Evolutionary conservation across 2,888 invertebrate species (phyloP).

Genomic region (Nasonia oneida): DNA sequence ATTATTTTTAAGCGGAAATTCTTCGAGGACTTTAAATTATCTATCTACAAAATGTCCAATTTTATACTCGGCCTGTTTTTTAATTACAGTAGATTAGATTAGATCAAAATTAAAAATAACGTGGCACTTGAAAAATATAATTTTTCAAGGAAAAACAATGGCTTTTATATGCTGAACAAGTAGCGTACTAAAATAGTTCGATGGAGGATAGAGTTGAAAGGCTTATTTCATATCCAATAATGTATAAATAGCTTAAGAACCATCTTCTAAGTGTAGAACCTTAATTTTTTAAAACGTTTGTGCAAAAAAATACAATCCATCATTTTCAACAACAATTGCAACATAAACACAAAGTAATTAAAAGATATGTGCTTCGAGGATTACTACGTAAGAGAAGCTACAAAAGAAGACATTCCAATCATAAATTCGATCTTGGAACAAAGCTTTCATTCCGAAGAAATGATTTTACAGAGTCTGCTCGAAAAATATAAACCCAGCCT

Average conservation of each 20-base stretch:
- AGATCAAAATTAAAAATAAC: neutral
- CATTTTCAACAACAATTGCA: too few relatives aligned
- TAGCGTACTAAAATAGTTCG: too few relatives aligned
- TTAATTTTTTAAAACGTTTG: too few relatives aligned
- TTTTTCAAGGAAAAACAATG: neutral
- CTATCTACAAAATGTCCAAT: neutral
- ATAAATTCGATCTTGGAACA: slow-evolving; percentile 60
- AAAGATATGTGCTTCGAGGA: neutral
- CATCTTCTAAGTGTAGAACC: too few relatives aligned
- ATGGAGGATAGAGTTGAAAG: neutral
- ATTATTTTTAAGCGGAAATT: too few relatives aligned
- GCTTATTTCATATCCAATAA: too few relatives aligned
- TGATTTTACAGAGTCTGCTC: slow-evolving; percentile 64
- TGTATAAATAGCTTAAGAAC: too few relatives aligned
- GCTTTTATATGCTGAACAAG: too few relatives aligned
- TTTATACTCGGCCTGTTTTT: neutral
- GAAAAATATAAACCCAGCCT: neutral
- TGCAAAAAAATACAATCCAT: too few relatives aligned
- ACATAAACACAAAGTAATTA: too few relatives aligned
- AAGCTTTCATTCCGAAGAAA: slow-evolving; percentile 68
- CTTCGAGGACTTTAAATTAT: neutral
- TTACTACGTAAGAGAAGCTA: slow-evolving; percentile 24
- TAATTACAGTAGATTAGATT: neutral
- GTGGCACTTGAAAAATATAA: neutral
- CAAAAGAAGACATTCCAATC: neutral